These are phyloP conservation scores for Enteromius radiatus DNA, from an alignment of 2,797 vertebrate genomes.

Conservation along the genomic window DNA sequence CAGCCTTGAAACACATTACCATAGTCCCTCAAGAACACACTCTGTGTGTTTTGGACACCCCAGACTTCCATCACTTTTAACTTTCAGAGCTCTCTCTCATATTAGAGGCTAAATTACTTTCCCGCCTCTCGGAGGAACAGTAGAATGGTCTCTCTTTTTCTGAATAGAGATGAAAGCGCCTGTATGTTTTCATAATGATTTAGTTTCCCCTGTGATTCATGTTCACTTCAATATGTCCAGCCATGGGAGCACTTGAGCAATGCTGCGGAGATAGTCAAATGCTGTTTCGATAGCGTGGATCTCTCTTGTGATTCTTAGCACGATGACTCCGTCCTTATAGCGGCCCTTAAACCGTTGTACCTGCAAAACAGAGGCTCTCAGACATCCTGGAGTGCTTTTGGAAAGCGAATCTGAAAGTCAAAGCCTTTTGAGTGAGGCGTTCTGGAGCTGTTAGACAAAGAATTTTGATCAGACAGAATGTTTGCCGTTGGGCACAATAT, in stretches of 20 bases:
- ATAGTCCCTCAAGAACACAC: slow-evolving; percentile 35
- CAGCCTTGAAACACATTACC: slow-evolving; percentile 29
- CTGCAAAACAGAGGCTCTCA: slow-evolving; percentile 44
- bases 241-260: slow-evolving; percentile 42
- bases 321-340: slow-evolving; percentile 43
- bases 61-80: slow-evolving; percentile 45
- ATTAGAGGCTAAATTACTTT: slow-evolving; percentile 59
- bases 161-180: slow-evolving; percentile 54
- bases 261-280: slow-evolving; percentile 38
- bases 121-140: slow-evolving; percentile 38
- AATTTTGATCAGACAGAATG: slow-evolving; percentile 26
- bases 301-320: slow-evolving; percentile 36
- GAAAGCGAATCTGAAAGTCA: slow-evolving; percentile 36
- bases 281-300: slow-evolving; percentile 31
- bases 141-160: slow-evolving; percentile 40
- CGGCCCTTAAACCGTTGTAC: slow-evolving; percentile 41
- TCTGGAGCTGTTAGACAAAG: slow-evolving; percentile 19
- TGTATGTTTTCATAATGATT: slow-evolving; percentile 57
- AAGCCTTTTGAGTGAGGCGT: slow-evolving; percentile 28
- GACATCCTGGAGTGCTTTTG: slow-evolving; percentile 39
- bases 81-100: slow-evolving; percentile 59
- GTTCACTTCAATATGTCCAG: slow-evolving; percentile 40
- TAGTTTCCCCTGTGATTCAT: slow-evolving; percentile 32
- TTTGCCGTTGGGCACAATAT: slow-evolving; percentile 14
- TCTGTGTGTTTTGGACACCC: slow-evolving; percentile 43